phyloP scores from a whole-genome alignment of 2,888 invertebrate species.

The Cataglyphis albicans region DNA sequence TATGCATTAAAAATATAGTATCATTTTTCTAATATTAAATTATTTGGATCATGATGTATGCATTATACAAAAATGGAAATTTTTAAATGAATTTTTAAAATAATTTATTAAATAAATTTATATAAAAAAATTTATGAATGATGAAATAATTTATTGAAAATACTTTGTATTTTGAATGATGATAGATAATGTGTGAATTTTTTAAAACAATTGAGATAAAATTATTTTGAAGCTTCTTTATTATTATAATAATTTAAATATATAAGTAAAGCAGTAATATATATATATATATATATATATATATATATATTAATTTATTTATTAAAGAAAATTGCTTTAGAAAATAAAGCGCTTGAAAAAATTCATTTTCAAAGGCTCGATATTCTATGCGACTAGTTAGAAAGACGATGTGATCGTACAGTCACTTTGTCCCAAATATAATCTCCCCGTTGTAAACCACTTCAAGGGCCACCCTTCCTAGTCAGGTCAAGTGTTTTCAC shows the following conservation, averaged over 20 bases:
- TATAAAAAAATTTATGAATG: background rate
- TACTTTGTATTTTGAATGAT: background rate
- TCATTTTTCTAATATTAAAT: background rate
- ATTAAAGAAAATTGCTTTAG: background rate
- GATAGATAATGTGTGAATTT: background rate
- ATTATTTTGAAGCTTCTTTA: background rate
- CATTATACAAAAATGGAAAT: background rate
- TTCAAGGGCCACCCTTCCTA: constrained; percentile 51
- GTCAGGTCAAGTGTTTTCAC: constrained; percentile 80
- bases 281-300: background rate
- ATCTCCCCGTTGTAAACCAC: constrained; percentile 70
- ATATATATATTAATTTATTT: background rate
- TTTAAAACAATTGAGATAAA: background rate
- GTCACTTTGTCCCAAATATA: constrained; percentile 69
- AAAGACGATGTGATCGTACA: constrained; percentile 63
- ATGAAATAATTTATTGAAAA: constrained; percentile 13
- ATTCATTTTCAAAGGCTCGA: constrained; percentile 50
- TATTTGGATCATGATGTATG: background rate
- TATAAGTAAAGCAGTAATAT: background rate
- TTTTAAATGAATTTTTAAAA: background rate
- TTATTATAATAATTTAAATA: constrained; percentile 1
- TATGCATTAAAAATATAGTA: background rate
- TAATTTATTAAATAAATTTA: background rate
- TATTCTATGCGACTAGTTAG: constrained; percentile 63
- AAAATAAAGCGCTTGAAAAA: constrained; percentile 12